These are phyloP conservation scores for Fratercula arctica DNA, from an alignment of 2,797 vertebrate genomes.

Conservation along the genomic window DNA sequence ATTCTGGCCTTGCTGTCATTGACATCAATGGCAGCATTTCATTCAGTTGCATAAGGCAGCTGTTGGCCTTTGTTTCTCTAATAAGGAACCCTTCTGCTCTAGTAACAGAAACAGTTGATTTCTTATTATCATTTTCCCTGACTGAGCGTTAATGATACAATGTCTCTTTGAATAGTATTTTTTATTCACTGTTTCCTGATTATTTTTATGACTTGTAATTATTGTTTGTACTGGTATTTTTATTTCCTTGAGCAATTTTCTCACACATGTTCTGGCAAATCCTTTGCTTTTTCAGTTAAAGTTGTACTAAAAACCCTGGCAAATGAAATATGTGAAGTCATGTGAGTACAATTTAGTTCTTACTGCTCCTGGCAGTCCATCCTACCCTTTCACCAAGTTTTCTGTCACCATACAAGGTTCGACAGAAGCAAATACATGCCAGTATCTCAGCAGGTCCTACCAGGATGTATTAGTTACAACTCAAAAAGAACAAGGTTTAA, in stretches of 20 bases:
- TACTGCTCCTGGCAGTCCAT: neutral
- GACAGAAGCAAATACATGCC: neutral
- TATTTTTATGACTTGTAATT: neutral
- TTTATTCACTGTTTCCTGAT: neutral
- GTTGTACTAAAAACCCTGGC: neutral
- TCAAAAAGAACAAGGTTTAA: neutral
- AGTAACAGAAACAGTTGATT: neutral
- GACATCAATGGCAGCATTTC: neutral
- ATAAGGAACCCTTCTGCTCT: neutral
- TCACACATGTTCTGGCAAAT: neutral
- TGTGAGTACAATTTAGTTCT: neutral
- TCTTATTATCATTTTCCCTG: neutral
- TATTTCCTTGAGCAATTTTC: neutral
- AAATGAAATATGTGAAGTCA: neutral
- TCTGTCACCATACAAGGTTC: neutral
- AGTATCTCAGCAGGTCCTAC: neutral
- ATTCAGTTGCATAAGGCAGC: neutral
- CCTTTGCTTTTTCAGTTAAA: neutral
- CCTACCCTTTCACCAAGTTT: neutral
- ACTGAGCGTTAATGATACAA: neutral
- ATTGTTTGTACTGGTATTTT: neutral
- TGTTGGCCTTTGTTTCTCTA: neutral
- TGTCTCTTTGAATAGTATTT: neutral
- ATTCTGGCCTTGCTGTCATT: neutral
- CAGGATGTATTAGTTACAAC: neutral